phyloP scores from a whole-genome alignment of 2,888 invertebrate species.

The Torymus auratus region DNA sequence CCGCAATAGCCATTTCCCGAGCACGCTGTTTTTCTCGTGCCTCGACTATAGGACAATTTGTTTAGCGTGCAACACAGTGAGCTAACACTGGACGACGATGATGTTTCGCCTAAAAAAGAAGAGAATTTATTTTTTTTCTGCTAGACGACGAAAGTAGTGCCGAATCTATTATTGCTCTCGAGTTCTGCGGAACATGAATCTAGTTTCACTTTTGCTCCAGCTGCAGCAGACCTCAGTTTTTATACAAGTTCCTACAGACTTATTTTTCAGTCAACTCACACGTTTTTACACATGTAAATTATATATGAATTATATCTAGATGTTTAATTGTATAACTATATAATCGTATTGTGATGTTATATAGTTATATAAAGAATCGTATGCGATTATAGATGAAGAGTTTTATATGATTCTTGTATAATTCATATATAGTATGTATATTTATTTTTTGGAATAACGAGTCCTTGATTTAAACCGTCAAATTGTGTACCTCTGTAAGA shows the following conservation, averaged over 20 bases:
- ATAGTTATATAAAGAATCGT: slow-evolving; percentile 40
- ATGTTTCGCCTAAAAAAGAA: slow-evolving; percentile 21
- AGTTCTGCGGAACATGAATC: slow-evolving; percentile 12
- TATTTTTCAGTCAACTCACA: slow-evolving; percentile 43
- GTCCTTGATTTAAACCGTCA: slow-evolving; percentile 17
- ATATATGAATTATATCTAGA: slow-evolving; percentile 47
- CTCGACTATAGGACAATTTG: slow-evolving; percentile 23
- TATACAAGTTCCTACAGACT: slow-evolving; percentile 56
- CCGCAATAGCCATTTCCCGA: slow-evolving; percentile 11
- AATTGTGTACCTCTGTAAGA: slow-evolving; percentile 39
- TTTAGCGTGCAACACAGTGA: slow-evolving; percentile 17
- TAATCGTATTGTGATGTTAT: slow-evolving; percentile 1
- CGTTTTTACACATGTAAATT: slow-evolving; percentile 36
- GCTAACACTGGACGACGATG: slow-evolving; percentile 12
- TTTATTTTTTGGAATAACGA: slow-evolving; percentile 12
- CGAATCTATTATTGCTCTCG: slow-evolving; percentile 20
- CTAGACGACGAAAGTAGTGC: slow-evolving; percentile 18
- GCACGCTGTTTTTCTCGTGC: slow-evolving; percentile 27
- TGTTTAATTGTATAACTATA: slow-evolving; percentile 26
- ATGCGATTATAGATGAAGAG: slow-evolving; percentile 31
- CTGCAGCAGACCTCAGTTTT: slow-evolving; percentile 41
- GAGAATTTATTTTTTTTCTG: slow-evolving; percentile 42
- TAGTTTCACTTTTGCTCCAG: slow-evolving; percentile 46
- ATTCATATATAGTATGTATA: slow-evolving; percentile 37
- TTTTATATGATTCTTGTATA: slow-evolving; percentile 35